Evolutionary conservation across 2,113 vertebrate genomes (phyloP), one percentile per base, ranked within the genome.

Genomic region (Polyodon spathula): DNA sequence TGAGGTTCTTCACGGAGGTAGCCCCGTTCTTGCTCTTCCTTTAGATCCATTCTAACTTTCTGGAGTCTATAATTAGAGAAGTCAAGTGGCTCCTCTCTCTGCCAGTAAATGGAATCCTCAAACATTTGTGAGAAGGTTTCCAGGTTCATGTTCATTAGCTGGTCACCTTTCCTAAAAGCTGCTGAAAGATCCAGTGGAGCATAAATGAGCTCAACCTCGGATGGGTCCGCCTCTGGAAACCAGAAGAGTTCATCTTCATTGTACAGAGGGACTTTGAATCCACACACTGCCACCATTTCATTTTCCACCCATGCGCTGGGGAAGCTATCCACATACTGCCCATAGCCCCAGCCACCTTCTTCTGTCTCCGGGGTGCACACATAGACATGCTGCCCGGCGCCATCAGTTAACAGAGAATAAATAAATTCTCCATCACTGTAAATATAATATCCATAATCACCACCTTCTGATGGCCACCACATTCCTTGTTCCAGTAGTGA

Each of bases 391-490:
- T 93, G 85, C 4, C 93, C 95, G 52, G 84, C 86, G 46, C 81
- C 81, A 81, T 98, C 95, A 64, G 96, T 97, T 37, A 98, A 89
- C 56, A 97, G 73, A 0, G 90, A 93, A 78, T 97, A 98, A 55
- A 97, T 87, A 61, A 90, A 97, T 56, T 93, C 87, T 62, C 84
- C 87, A 73, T 97, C 95, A 46, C 88, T 92, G 71, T 95, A 97
- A 81, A 96, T 87, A 81, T 89, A 97, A 73, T 97, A 93, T 8
- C 94, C 95, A 85, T 88, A 97, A 54, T 94, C 81, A 38, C 92
- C 92, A 73, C 95, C 85, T 69, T 96, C 92, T 59, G 93, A 92
- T 41, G 90, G 90, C 90, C 92, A 96, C 96, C 96, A 98, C 54
- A 97, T 65, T 2, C 93, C 95, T 77, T 90, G 90, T 70, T 94